These are phyloP conservation scores for Vidua macroura DNA, from an alignment of 2,113 vertebrate species.

Conservation along the genomic window DNA sequence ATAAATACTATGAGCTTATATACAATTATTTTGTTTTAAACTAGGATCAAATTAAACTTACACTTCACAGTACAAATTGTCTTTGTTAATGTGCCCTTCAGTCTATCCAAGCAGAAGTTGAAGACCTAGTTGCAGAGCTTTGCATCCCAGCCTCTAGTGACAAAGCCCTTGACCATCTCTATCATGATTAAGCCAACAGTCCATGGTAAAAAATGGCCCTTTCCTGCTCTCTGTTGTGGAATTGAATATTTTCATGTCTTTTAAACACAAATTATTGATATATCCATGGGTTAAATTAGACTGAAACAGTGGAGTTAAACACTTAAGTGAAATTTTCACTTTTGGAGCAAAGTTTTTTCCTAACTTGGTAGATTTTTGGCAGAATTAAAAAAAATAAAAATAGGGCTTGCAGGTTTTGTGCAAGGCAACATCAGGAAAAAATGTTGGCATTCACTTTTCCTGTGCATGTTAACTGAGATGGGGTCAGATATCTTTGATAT, in stretches of 20 bases:
- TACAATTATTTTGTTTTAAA: background rate
- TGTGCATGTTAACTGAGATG: background rate
- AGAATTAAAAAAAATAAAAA: background rate
- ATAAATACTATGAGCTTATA: background rate
- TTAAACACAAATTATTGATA: background rate
- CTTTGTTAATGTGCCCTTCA: background rate
- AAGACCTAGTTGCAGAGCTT: background rate
- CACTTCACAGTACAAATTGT: background rate
- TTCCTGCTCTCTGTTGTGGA: background rate
- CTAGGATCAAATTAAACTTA: background rate
- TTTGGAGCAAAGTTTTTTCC: background rate
- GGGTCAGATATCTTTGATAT: background rate
- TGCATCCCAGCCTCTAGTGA: background rate
- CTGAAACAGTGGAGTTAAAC: background rate
- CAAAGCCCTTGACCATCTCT: background rate
- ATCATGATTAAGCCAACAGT: background rate
- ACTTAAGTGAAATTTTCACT: background rate
- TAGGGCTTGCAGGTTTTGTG: accelerated
- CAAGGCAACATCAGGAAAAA: background rate
- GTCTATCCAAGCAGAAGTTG: background rate
- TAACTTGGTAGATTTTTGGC: background rate
- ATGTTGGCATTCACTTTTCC: background rate
- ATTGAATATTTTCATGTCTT: background rate
- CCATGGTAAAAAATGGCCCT: background rate
- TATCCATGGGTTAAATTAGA: background rate